Base-by-base conservation (phyloP, 2,113 vertebrate genomes). In the Myocastor coypus region DNA sequence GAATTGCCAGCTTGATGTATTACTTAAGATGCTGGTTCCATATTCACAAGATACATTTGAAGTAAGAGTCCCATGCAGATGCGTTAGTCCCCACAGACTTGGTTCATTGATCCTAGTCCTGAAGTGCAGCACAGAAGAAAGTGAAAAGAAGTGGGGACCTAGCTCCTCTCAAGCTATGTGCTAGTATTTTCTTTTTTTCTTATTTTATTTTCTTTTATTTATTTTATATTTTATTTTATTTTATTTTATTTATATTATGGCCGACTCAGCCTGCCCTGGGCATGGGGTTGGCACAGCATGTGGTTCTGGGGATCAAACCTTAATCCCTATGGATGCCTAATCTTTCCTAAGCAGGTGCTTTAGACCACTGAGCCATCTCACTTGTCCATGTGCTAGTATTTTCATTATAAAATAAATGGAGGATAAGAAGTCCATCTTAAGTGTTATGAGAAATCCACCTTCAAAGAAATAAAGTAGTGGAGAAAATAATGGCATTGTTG, bases 371-470 rank as follows among this genome's bases (percentile, higher is more conserved):
- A n/a, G n/a, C n/a, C n/a, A n/a, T n/a, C n/a, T n/a, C n/a, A n/a
- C n/a, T n/a, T n/a, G n/a, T n/a, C n/a, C 73, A 8, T 83, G 55
- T 63, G 28, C 40, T 4, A 68, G 3, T 57, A 10, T 92, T 50
- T 96, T 94, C 17, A 50, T 50, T 57, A 30, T 40, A 50, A 95
- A 95, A 91, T 16, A 73, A 83, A 80, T 9, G 6, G 20, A 82
- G 7, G 77, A 66, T 83, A 50, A 26, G 64, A 57, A 91, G 68
- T 2, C 7, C 42, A 83, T 77, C 81, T 66, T 86, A 42, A 85
- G 75, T 50, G 14, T 0, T 34, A 8, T 14, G 94, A 85, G 40
- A 63, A 64, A 75, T 71, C 22, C 66, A 28, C n/a, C 55, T 91
- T 93, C 91, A 80, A 55, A 80, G 50, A 80, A 55, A 55, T 55